Conservation (phyloP, 2,888 invertebrate genomes). For the Lysandra bellargus region DNA sequence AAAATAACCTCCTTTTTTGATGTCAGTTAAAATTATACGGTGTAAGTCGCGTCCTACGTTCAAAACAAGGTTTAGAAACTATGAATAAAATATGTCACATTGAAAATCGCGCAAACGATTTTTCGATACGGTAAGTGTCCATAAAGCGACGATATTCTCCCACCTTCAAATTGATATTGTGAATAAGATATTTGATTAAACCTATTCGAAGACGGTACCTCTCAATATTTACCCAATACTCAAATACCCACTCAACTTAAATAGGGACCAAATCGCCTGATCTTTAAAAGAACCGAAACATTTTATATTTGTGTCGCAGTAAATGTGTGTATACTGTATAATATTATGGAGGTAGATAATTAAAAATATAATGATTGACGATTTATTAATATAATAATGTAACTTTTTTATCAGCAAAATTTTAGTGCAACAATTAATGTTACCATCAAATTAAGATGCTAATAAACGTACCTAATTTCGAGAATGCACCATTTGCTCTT, state of each 20-base stretch:
- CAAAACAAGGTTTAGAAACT: conserved; percentile 45
- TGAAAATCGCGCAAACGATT: conserved; percentile 42
- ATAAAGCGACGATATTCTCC: conserved; percentile 45
- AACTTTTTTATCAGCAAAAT: too few species aligned
- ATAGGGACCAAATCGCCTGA: background rate
- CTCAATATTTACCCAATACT: background rate
- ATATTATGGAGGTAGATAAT: too few species aligned
- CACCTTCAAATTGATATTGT: conserved; percentile 44
- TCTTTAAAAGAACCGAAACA: background rate
- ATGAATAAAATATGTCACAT: conserved; percentile 42
- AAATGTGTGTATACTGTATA: too few species aligned
- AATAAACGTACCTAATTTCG: too few species aligned
- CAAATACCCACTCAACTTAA: background rate
- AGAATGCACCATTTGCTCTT: too few species aligned
- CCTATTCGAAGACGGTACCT: background rate
- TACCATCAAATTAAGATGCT: too few species aligned
- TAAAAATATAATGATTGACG: too few species aligned
- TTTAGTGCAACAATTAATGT: too few species aligned
- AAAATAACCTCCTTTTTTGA: background rate
- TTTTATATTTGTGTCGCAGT: too few species aligned
- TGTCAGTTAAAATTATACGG: background rate
- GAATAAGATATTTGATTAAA: conserved; percentile 44
- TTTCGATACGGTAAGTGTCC: conserved; percentile 43
- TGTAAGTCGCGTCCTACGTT: background rate
- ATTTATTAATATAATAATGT: too few species aligned